These are phyloP conservation scores for Caprella mutica DNA, from an alignment of 2,888 invertebrate species.

Conservation along the genomic window DNA sequence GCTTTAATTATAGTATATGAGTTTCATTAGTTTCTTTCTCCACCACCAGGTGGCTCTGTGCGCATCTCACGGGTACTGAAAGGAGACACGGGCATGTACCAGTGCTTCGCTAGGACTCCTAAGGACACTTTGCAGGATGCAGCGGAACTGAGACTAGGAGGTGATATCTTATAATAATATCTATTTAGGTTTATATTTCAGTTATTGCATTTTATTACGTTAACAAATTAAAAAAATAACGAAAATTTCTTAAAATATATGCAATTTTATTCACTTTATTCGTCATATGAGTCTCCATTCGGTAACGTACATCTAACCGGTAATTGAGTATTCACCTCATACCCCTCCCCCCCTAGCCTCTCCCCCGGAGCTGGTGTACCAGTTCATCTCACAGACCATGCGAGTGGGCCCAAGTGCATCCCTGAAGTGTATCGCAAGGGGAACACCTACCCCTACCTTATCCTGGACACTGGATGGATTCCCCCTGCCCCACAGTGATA, in stretches of 20 bases:
- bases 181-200: too few relatives aligned
- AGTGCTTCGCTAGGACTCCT: slow-evolving; percentile 19
- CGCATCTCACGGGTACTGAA: slow-evolving; percentile 12
- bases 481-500: slow-evolving; percentile 34
- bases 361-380: slow-evolving; percentile 39
- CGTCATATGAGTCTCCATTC: too few relatives aligned
- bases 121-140: slow-evolving; percentile 18
- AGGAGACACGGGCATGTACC: slow-evolving; percentile 25
- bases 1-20: too few relatives aligned
- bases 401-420: slow-evolving; percentile 36
- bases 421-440: slow-evolving; percentile 37
- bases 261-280: too few relatives aligned
- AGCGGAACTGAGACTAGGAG: slow-evolving; percentile 22
- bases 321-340: too few relatives aligned
- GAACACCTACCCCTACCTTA: slow-evolving; percentile 37
- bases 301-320: too few relatives aligned
- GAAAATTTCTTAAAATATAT: too few relatives aligned
- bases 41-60: slow-evolving; percentile 8
- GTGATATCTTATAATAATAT: too few relatives aligned
- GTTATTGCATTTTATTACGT: too few relatives aligned
- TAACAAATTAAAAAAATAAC: too few relatives aligned
- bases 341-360: too few relatives aligned
- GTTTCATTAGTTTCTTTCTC: too few relatives aligned
- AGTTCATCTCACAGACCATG: slow-evolving; percentile 32
- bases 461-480: slow-evolving; percentile 39